phyloP scores from a whole-genome alignment of 2,797 vertebrate genomes.

The Mus caroli region DNA sequence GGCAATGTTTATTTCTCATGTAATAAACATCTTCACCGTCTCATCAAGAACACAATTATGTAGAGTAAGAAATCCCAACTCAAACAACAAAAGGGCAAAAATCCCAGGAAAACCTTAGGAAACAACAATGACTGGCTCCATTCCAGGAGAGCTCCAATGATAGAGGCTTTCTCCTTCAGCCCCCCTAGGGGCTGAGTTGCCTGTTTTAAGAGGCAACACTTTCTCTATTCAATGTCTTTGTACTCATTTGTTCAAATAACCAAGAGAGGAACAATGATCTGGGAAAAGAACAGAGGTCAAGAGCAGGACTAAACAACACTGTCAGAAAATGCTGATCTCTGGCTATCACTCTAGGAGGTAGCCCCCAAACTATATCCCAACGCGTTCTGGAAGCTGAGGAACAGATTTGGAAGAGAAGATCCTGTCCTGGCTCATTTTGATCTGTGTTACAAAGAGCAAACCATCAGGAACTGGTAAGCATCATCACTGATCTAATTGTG shows the following conservation, averaged over 20 bases:
- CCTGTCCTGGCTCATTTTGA: neutral
- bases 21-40: constrained; percentile 21
- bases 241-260: constrained; percentile 50
- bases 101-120: neutral
- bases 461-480: constrained; percentile 53
- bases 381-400: neutral
- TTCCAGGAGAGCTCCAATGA: neutral
- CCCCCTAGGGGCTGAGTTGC: neutral
- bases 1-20: constrained; percentile 36
- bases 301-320: neutral
- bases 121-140: neutral
- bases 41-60: constrained; percentile 15
- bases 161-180: neutral
- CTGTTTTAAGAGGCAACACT: constrained; percentile 34
- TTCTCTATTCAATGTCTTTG: constrained; percentile 11
- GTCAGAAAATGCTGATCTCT: neutral
- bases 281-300: neutral
- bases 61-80: constrained; percentile 17
- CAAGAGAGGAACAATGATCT: neutral
- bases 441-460: constrained; percentile 55
- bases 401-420: constrained; percentile 62
- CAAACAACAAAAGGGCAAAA: neutral
- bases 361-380: neutral
- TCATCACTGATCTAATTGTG: constrained; percentile 60
- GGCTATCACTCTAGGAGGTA: neutral